Evolutionary conservation across 2,797 vertebrate species (phyloP).

Genomic region (Bradypus variegatus): DNA sequence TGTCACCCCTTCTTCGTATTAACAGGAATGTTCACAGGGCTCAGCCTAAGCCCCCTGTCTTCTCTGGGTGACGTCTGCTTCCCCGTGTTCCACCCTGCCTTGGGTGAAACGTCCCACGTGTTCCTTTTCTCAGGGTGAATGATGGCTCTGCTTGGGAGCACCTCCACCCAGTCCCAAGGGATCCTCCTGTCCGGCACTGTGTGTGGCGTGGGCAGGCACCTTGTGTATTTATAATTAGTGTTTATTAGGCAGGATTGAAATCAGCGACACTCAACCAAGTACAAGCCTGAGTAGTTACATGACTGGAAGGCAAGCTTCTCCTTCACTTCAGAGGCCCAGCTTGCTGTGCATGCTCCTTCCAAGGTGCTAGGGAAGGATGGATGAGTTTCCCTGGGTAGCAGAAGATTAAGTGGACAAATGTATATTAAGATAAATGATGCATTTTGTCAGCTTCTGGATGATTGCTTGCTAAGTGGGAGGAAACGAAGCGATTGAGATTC

Average conservation of each 20-base stretch:
- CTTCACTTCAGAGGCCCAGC: background rate
- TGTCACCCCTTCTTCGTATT: background rate
- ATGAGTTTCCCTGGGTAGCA: background rate
- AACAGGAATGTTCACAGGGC: background rate
- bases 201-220: rapidly evolving
- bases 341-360: background rate
- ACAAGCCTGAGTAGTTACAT: background rate
- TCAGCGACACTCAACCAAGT: background rate
- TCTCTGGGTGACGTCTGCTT: background rate
- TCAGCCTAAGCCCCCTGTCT: background rate
- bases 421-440: background rate
- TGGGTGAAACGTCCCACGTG: no score
- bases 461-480: background rate
- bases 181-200: background rate
- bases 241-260: background rate
- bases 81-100: background rate
- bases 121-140: background rate
- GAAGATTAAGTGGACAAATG: background rate
- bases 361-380: no score
- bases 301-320: background rate
- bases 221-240: background rate
- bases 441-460: background rate
- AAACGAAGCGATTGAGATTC: background rate
- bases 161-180: background rate
- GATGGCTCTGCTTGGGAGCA: background rate